Evolutionary conservation across 1,140 invertebrate species (phyloP).

Genomic region (Pachypeltis micranthus): DNA sequence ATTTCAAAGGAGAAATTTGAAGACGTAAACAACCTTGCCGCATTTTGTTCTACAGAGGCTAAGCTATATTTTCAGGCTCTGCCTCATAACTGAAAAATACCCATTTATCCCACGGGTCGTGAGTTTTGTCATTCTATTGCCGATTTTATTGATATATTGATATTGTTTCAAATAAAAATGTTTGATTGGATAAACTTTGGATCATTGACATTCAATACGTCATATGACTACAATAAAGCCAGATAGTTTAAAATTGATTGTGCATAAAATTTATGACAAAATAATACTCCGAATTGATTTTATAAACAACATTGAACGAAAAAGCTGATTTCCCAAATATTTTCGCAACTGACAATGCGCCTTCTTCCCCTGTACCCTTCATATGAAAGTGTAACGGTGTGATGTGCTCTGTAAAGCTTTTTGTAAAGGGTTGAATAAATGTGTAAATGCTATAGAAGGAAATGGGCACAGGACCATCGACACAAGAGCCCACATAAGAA

Average conservation of each 20-base stretch:
- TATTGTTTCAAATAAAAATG: background rate
- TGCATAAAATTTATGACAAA: slow-evolving; percentile 1
- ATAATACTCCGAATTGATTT: background rate
- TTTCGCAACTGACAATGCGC: background rate
- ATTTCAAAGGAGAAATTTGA: background rate
- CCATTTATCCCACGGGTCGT: background rate
- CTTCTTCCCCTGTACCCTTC: slow-evolving; percentile 2
- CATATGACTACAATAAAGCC: background rate
- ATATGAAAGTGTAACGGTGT: background rate
- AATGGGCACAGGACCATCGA: no score
- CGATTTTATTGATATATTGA: background rate
- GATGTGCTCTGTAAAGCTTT: no score
- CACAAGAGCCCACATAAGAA: no score
- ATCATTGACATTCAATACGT: background rate
- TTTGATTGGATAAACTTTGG: background rate
- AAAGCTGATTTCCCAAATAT: background rate
- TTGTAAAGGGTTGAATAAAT: no score
- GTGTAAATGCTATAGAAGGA: no score
- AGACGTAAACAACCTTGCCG: background rate
- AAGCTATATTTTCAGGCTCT: background rate
- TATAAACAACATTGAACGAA: background rate
- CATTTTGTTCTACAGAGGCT: background rate
- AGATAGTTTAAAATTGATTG: background rate
- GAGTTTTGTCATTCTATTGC: background rate
- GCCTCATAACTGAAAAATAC: background rate